Conservation (phyloP, 2,797 vertebrate genomes). For the Ciconia nigra region DNA sequence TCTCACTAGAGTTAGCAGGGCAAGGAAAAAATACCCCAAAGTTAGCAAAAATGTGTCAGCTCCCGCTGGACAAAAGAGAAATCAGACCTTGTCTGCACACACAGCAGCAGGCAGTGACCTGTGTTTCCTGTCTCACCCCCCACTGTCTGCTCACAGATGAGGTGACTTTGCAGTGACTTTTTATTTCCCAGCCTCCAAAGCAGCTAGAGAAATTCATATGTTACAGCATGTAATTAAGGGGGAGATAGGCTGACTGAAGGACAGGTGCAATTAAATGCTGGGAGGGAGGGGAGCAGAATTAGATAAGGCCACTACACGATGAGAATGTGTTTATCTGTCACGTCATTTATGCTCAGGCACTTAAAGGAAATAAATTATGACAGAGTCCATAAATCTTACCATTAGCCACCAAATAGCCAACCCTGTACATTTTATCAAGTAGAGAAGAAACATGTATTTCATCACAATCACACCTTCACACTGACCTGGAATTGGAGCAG, state of each 20-base stretch:
- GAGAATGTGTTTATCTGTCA: neutral
- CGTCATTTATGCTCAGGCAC: neutral
- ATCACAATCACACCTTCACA: neutral
- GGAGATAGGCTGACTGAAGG: neutral
- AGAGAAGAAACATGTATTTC: neutral
- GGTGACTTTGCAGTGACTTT: neutral
- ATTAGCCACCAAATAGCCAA: neutral
- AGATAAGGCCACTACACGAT: neutral
- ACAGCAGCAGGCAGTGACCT: conserved; percentile 35
- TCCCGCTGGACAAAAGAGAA: conserved; percentile 8
- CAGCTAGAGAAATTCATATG: neutral
- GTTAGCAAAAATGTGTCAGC: conserved; percentile 27
- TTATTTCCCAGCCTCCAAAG: neutral
- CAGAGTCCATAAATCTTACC: neutral
- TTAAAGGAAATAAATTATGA: neutral
- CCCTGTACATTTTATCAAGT: neutral
- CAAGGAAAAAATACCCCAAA: conserved; percentile 20
- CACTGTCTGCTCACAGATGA: neutral
- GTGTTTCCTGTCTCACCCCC: conserved; percentile 9
- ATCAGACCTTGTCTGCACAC: conserved; percentile 4
- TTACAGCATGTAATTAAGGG: neutral
- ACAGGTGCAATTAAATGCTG: neutral
- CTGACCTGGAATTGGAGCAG: neutral
- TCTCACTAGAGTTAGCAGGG: neutral
- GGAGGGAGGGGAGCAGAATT: neutral